These are phyloP conservation scores for Calcarius lapponicus DNA, from an alignment of 2,797 vertebrate species.

Conservation along the genomic window DNA sequence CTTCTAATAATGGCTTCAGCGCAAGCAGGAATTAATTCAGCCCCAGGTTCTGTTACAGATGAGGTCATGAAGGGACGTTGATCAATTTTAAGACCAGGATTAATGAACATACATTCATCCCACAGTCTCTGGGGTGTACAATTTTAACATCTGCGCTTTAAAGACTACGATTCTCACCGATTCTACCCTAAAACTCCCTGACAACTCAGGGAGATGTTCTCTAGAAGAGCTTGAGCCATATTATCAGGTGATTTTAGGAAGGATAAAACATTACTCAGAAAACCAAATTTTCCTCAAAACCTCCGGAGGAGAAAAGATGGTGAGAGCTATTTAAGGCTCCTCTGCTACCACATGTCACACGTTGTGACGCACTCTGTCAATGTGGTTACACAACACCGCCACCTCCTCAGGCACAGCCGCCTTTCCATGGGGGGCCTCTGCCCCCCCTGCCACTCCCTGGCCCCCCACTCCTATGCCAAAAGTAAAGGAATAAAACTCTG, in stretches of 20 bases:
- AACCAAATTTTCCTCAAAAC: conserved; percentile 53
- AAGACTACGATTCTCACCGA: neutral
- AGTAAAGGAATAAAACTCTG: neutral
- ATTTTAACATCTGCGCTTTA: neutral
- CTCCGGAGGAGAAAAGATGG: conserved; percentile 42
- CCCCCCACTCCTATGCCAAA: neutral
- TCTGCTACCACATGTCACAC: conserved; percentile 65
- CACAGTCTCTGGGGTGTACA: neutral
- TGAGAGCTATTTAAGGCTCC: conserved; percentile 59
- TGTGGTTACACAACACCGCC: conserved; percentile 48
- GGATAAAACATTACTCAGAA: conserved; percentile 50
- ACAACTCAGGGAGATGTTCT: neutral
- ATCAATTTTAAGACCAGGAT: neutral
- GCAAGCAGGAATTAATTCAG: neutral
- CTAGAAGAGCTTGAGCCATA: neutral
- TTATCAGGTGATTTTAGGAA: conserved; percentile 29
- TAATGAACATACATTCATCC: neutral
- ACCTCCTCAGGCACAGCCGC: conserved; percentile 35
- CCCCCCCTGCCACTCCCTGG: neutral
- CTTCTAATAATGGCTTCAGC: neutral
- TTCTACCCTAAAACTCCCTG: neutral
- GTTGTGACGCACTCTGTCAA: conserved; percentile 55
- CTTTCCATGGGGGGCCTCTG: neutral
- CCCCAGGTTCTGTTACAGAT: neutral
- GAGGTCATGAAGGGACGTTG: neutral